These are phyloP conservation scores for Meriones unguiculatus DNA, from an alignment of 2,113 vertebrate species.

Conservation along the genomic window DNA sequence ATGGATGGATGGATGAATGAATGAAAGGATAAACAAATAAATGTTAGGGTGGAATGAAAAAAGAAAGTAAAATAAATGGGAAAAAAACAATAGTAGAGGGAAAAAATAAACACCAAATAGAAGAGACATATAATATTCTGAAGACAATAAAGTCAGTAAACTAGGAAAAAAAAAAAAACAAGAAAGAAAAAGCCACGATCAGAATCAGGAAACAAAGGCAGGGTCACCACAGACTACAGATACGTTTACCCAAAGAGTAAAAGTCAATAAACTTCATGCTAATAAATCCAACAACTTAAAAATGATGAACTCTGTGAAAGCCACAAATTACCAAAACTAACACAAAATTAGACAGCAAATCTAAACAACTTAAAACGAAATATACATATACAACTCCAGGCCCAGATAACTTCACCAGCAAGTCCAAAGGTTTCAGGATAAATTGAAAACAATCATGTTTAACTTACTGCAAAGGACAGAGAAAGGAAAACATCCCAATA, in stretches of 20 bases:
- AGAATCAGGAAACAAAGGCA: not conserved
- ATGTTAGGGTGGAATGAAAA: not conserved
- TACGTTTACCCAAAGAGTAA: no score
- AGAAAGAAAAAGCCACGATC: not conserved
- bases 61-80: not conserved
- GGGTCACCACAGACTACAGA: fast-evolving
- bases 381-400: not conserved
- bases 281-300: not conserved
- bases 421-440: not conserved
- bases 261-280: not conserved
- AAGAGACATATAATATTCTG: not conserved
- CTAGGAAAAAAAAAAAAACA: not conserved
- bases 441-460: not conserved
- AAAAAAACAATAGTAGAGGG: not conserved
- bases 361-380: not conserved
- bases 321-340: not conserved
- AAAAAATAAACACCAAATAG: not conserved
- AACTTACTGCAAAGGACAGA: not conserved
- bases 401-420: not conserved
- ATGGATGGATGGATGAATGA: no score
- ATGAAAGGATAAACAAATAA: no score
- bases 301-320: not conserved
- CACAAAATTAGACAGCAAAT: not conserved
- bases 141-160: not conserved
- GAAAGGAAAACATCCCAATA: not conserved